phyloP scores from a whole-genome alignment of 2,888 invertebrate genomes.

The Luperina testacea region DNA sequence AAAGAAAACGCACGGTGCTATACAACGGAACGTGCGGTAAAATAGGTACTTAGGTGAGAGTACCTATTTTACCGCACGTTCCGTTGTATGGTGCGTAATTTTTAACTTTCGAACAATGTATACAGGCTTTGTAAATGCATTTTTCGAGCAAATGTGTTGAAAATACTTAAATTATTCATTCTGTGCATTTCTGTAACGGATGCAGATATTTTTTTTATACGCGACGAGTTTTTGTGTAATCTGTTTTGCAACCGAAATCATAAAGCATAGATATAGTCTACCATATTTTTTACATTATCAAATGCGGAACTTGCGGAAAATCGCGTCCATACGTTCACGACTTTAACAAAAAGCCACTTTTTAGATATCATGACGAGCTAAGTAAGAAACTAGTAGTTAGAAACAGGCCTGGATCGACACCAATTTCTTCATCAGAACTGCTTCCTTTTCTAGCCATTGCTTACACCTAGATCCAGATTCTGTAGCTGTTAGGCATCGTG shows the following conservation, averaged over 20 bases:
- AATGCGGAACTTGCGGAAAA: conserved; percentile 12
- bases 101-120: no score
- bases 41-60: no score
- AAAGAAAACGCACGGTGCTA: no score
- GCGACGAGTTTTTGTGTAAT: background rate
- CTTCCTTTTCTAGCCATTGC: conserved; percentile 56
- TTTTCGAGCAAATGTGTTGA: no score
- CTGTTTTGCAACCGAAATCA: background rate
- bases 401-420: conserved; percentile 46
- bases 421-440: conserved; percentile 52
- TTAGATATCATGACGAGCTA: conserved; percentile 36
- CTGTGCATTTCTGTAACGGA: conserved; percentile 22
- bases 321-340: background rate
- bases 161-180: background rate
- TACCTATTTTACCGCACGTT: no score
- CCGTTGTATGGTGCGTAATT: no score
- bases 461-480: conserved; percentile 64
- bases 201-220: conserved; percentile 16
- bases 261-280: background rate
- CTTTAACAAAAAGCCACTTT: background rate
- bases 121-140: no score
- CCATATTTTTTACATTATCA: background rate
- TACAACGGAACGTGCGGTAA: no score
- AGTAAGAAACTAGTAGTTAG: conserved; percentile 40
- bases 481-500: conserved; percentile 53